A percentile compares a stretch with the other conserved stretches of the same genome.
Conservation (phyloP, 2,888 invertebrate species). For the Ectobius pallidus region DNA sequence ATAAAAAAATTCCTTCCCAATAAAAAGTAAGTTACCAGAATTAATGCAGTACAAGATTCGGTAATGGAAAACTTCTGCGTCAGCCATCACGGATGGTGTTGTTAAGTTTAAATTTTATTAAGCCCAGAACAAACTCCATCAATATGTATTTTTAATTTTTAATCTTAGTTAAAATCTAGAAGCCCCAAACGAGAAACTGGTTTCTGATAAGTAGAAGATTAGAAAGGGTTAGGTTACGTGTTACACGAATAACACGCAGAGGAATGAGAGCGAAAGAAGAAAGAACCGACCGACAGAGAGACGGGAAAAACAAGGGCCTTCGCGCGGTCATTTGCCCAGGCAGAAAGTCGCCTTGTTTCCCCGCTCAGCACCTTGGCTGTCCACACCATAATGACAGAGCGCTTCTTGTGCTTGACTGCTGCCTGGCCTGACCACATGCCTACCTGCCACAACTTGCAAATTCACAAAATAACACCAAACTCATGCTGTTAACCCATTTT, state of each 20-base stretch:
- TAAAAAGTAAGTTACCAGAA: too few species aligned
- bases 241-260: too few species aligned
- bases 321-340: neutral
- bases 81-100: too few species aligned
- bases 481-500: neutral
- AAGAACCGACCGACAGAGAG: neutral
- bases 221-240: too few species aligned
- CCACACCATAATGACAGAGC: slow-evolving; percentile 15
- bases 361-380: slow-evolving; percentile 9
- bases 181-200: neutral
- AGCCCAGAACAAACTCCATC: neutral
- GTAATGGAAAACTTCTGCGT: too few species aligned
- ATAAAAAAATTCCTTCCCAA: too few species aligned
- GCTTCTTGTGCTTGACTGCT: neutral
- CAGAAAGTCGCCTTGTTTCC: neutral
- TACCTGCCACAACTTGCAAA: slow-evolving; percentile 13
- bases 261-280: too few species aligned
- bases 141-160: neutral
- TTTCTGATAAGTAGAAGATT: too few species aligned
- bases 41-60: too few species aligned
- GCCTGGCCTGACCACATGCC: neutral
- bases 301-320: slow-evolving; percentile 2
- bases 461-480: slow-evolving; percentile 1
- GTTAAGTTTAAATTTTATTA: neutral
- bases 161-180: neutral